Evolutionary conservation across 2,888 invertebrate species (phyloP), one percentile per base, ranked within the genome.

Genomic region (Timandra comae): DNA sequence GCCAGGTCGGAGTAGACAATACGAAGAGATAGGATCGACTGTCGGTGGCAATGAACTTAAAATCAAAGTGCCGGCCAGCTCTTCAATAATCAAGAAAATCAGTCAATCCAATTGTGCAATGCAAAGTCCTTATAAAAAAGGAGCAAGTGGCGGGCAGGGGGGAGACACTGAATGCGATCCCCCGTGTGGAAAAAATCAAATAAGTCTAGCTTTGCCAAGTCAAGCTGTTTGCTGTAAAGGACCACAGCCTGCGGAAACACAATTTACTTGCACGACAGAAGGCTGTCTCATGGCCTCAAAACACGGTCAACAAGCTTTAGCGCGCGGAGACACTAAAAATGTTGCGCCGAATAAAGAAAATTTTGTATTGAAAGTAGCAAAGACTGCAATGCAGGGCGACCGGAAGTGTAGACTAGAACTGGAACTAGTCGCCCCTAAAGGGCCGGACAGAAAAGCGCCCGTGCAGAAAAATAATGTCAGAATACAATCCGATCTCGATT

Each of bases 391-490:
- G 38, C 87, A 89, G 7, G 86, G 84, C 0, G 89, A 89, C 31
- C 89, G 87, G 53, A 91, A 91, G 63, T 88, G 88, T 30, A 90
- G 89, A 64, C 34, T 84, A 13, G 91, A 91, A 64, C 52, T 92
- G 49, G 91, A 91, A 57, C 70, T 92, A 53, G 88, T 88, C 32
- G 89, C 91, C 0, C 92, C 91, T 0, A 90, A 89, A 51, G 89
- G 87, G 0, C 79, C 84, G 0, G 88, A 89, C 35, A 79, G 87
- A 38, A 84, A 82, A 37, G 85, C 86, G 1, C 88, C 88, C 0
- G 67, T 89, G 4, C 26, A 62, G 50, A 76, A 72, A 68, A 48
- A 55, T 11, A 65, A 75, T 49, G 56, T 55, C 22, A 63, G 63
- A 47, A 52, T 77, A 21, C 79, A 78, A 46, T 79, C 80, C 5